Base-by-base conservation (phyloP, 1,140 invertebrate species). In the Drosophila guanche region DNA sequence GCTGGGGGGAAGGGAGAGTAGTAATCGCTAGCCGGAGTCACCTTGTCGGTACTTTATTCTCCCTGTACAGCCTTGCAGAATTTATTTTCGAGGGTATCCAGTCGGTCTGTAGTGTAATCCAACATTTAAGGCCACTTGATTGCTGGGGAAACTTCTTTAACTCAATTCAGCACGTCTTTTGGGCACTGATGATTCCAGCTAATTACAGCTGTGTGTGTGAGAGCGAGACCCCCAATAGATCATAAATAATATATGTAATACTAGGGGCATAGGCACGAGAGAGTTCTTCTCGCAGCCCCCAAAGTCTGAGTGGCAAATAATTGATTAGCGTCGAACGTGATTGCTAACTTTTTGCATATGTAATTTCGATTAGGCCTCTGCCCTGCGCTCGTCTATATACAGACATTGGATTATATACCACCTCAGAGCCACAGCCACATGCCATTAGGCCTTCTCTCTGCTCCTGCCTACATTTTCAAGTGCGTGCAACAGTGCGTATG, bases 271-370 rank as follows among this genome's bases (percentile, higher is more conserved):
- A 88, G 88, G 83, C 73, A 78, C 46, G 57, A 37, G 25, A 27
- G 59, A 50, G 62, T 79, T 74, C 29, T 50, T 33, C 41, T 41
- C 70, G 48, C 27, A 29, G n/a, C 7, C 5, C 27, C 27, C 27
- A 29, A 29, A 69, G 56, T 51, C 47, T 74, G 62, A 72, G 84
- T 61, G 70, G 70, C 67, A 79, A 88, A 88, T 88, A 88, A 88
- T 88, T 88, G 83, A 88, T 88, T 88, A 88, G 83, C 74, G 81
- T 79, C 78, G 83, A 88, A 88, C 83, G 83, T 88, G 83, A 88
- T 88, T 88, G 83, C 83, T 88, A 89, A 88, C 84, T 88, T 88
- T 86, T 85, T 86, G 81, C 81, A 86, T 86, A 86, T 88, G 83
- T 85, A 85, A 85, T 85, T 85, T 85, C 72, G 81, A 73, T 73